Evolutionary conservation across 2,888 invertebrate genomes (phyloP).

Genomic region (Drymonia ruficornis): DNA sequence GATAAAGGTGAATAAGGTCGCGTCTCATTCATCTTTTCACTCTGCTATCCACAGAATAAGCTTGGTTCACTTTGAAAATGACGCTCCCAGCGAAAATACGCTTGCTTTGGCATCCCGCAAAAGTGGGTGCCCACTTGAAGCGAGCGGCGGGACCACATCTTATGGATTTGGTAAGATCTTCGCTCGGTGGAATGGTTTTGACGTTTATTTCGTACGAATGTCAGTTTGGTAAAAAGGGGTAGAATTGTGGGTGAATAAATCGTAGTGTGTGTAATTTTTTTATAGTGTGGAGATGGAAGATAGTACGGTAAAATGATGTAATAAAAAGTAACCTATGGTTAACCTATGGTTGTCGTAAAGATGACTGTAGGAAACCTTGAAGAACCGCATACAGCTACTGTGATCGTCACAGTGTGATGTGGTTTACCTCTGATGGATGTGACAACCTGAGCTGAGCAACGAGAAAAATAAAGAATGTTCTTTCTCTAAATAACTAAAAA

Average conservation of each 20-base stretch:
- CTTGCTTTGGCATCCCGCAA: conserved; percentile 45
- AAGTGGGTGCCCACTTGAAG: conserved; percentile 48
- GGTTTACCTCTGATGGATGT: too few species aligned
- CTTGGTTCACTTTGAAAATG: conserved; percentile 60
- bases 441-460: too few species aligned
- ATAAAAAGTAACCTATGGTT: too few species aligned
- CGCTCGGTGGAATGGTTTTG: conserved; percentile 26
- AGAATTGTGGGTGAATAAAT: background rate
- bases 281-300: too few species aligned
- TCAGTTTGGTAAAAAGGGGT: background rate
- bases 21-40: conserved; percentile 63
- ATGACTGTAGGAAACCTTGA: too few species aligned
- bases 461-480: too few species aligned
- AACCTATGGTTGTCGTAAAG: too few species aligned
- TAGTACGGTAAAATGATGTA: too few species aligned
- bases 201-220: conserved; percentile 1
- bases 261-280: too few species aligned
- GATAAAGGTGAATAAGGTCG: conserved; percentile 56
- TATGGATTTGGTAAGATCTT: conserved; percentile 45
- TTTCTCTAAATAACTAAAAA: too few species aligned
- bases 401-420: too few species aligned
- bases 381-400: too few species aligned
- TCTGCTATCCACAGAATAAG: conserved; percentile 57
- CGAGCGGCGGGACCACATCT: conserved; percentile 44
- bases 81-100: conserved; percentile 54